phyloP scores from a whole-genome alignment of 2,113 vertebrate species.

The Ancistrus triradiatus region DNA sequence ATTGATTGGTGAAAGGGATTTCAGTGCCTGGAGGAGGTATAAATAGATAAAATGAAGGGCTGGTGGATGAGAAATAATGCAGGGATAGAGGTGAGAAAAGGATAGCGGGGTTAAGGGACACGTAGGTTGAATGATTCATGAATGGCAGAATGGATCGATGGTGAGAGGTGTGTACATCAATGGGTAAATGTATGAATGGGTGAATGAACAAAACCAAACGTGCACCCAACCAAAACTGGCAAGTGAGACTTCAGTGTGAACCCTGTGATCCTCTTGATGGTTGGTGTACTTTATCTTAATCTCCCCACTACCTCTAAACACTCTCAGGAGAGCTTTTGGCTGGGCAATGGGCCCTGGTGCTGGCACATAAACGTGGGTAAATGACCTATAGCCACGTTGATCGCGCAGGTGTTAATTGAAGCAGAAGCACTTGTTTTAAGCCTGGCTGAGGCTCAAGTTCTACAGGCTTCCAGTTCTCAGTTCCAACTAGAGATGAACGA shows the following conservation, averaged over 20 bases:
- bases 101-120: too few species aligned
- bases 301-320: too few species aligned
- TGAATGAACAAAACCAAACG: too few species aligned
- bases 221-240: too few species aligned
- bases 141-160: neutral
- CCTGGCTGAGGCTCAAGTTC: neutral
- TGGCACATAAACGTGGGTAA: conserved; percentile 14
- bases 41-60: neutral
- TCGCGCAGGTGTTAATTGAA: conserved; percentile 33
- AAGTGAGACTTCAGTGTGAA: too few species aligned
- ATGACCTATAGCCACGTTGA: conserved; percentile 19
- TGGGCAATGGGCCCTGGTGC: neutral
- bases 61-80: neutral
- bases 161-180: neutral
- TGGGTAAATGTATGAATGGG: neutral
- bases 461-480: neutral
- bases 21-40: too few species aligned
- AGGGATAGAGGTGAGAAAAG: too few species aligned
- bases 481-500: neutral
- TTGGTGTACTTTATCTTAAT: too few species aligned
- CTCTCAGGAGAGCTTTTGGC: conserved; percentile 1
- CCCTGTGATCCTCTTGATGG: too few species aligned
- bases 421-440: conserved; percentile 19
- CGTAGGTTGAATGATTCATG: neutral
- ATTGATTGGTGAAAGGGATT: too few species aligned